Percentiles rank a stretch among this genome's conserved stretches.
These are phyloP conservation scores for Clivina fossor DNA, from an alignment of 2,888 invertebrate genomes.

Conservation along the genomic window DNA sequence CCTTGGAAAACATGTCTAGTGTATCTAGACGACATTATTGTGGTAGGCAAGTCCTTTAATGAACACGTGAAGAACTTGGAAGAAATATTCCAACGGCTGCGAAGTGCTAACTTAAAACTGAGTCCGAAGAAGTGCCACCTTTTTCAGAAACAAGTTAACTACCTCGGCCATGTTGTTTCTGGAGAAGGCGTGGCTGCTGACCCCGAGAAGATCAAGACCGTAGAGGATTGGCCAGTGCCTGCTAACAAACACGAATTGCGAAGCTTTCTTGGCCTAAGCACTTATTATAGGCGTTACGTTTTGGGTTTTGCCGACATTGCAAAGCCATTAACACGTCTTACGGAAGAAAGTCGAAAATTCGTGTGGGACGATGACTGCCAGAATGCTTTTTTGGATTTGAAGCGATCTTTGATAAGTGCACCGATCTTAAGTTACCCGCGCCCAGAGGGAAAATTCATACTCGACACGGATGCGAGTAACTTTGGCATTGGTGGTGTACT, in stretches of 20 bases:
- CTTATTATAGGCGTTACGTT: conserved; percentile 40
- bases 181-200: conserved; percentile 36
- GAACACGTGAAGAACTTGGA: too few species aligned
- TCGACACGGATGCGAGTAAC: conserved; percentile 4
- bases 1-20: too few species aligned
- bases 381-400: conserved; percentile 11
- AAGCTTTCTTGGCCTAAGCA: conserved; percentile 42
- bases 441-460: background rate
- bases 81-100: too few species aligned
- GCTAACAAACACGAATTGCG: conserved; percentile 30
- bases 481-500: conserved; percentile 9
- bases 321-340: conserved; percentile 32
- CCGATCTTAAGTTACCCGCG: background rate
- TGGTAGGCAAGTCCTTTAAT: too few species aligned
- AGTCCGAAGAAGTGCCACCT: conserved; percentile 10
- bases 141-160: conserved; percentile 32
- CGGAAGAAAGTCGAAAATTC: conserved; percentile 6
- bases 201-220: conserved; percentile 36
- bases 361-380: background rate
- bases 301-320: conserved; percentile 37
- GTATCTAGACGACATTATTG: too few species aligned
- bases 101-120: conserved; percentile 6
- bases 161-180: conserved; percentile 36
- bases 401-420: background rate
- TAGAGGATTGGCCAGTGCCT: conserved; percentile 38